These are phyloP conservation scores for Trachymyrmex septentrionalis DNA, from an alignment of 1,140 invertebrate genomes.

Conservation along the genomic window DNA sequence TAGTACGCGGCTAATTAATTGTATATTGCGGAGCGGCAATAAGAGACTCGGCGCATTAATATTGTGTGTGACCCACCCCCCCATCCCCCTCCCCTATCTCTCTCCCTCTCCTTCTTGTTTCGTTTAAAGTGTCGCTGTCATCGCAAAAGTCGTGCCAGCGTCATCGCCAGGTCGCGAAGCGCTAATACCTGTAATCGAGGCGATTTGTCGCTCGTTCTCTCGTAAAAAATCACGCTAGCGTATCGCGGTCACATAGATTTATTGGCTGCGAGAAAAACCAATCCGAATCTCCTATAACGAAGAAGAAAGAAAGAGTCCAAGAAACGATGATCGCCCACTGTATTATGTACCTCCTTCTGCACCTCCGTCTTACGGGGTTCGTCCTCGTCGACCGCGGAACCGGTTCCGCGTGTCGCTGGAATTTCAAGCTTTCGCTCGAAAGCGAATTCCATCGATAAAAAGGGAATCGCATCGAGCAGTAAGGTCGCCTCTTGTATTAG, in stretches of 20 bases:
- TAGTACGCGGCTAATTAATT: slow-evolving; percentile 48
- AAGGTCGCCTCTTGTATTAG: slow-evolving; percentile 37
- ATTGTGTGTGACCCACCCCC: not conserved
- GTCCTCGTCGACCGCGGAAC: slow-evolving; percentile 45
- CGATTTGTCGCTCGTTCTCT: slow-evolving; percentile 53
- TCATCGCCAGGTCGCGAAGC: slow-evolving; percentile 7
- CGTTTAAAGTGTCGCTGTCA: slow-evolving; percentile 22
- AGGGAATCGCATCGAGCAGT: slow-evolving; percentile 37
- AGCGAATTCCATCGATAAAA: slow-evolving; percentile 61
- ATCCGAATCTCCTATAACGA: not conserved
- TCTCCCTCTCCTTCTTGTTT: not conserved
- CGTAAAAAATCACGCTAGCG: slow-evolving; percentile 29
- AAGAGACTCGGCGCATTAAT: slow-evolving; percentile 26
- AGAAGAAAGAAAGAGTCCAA: not conserved
- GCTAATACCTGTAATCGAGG: slow-evolving; percentile 54
- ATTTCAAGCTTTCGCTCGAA: slow-evolving; percentile 61
- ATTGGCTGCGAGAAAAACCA: slow-evolving; percentile 39
- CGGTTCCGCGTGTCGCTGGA: slow-evolving; percentile 50
- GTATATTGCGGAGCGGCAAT: slow-evolving; percentile 27
- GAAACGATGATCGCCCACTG: slow-evolving; percentile 22
- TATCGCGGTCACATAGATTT: slow-evolving; percentile 28
- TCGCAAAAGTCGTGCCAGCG: not conserved
- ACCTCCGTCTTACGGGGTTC: slow-evolving; percentile 14
- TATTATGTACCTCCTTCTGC: not conserved
- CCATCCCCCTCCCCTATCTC: not conserved